Evolutionary conservation across 2,797 vertebrate genomes (phyloP).

Genomic region (Falco peregrinus): DNA sequence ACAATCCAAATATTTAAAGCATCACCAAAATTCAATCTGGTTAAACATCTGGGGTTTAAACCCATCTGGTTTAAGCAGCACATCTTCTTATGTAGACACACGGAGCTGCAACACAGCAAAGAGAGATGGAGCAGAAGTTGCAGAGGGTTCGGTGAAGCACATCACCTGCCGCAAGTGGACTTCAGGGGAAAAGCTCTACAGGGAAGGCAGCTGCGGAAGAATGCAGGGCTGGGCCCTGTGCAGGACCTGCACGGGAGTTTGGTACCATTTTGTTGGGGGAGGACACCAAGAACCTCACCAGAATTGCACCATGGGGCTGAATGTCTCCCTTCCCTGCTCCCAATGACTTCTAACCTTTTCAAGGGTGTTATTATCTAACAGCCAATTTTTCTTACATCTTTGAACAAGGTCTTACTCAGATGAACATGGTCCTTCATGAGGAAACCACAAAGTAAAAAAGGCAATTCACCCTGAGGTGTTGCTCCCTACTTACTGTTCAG

Average conservation of each 20-base stretch:
- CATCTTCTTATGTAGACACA: not conserved
- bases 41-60: not conserved
- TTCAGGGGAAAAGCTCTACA: not conserved
- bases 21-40: not conserved
- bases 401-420: not conserved
- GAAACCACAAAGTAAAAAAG: not conserved
- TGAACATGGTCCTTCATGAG: not conserved
- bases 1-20: not conserved
- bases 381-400: not conserved
- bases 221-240: fast-evolving
- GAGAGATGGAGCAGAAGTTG: not conserved
- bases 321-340: not conserved
- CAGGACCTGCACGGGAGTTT: not conserved
- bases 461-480: not conserved
- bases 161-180: fast-evolving
- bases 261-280: not conserved
- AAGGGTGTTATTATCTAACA: not conserved
- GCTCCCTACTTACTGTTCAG: not conserved
- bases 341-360: not conserved
- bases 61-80: not conserved
- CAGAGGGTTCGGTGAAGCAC: not conserved
- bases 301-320: not conserved
- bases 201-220: not conserved
- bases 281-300: not conserved
- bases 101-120: not conserved